Conservation (phyloP, 2,888 invertebrate genomes). For the Lordiphosa andalusiaca region DNA sequence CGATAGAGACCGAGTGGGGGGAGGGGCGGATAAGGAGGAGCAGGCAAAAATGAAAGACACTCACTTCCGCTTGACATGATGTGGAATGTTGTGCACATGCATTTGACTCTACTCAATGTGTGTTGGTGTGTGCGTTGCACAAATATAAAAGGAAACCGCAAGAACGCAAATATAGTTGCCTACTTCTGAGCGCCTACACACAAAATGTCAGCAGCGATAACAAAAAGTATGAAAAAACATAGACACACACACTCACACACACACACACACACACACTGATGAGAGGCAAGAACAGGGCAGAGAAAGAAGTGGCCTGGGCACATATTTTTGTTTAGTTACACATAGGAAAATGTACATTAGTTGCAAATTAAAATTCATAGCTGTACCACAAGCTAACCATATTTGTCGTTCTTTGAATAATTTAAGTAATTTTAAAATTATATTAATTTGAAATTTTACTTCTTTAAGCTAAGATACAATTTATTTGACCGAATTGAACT, state of each 20-base stretch:
- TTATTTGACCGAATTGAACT: no score
- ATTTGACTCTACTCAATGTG: slow-evolving; percentile 57
- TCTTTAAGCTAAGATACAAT: no score
- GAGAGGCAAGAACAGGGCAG: not conserved
- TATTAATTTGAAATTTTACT: no score
- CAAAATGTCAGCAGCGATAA: slow-evolving; percentile 44
- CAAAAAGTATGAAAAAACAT: slow-evolving; percentile 32
- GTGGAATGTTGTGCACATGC: slow-evolving; percentile 66
- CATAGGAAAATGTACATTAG: slow-evolving; percentile 10
- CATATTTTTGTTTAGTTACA: slow-evolving; percentile 38
- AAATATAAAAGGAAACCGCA: slow-evolving; percentile 69
- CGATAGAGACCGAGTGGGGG: not conserved
- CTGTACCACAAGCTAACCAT: no score
- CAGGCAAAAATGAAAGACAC: slow-evolving; percentile 74
- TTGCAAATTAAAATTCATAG: not conserved
- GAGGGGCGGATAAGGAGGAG: slow-evolving; percentile 34
- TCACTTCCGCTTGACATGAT: slow-evolving; percentile 75
- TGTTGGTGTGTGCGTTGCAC: slow-evolving; percentile 41
- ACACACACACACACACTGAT: not conserved
- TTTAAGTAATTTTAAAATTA: no score
- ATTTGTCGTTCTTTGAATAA: no score
- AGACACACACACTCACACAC: not conserved
- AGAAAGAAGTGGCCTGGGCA: slow-evolving; percentile 13
- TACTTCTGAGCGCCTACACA: slow-evolving; percentile 65
- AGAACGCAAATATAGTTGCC: slow-evolving; percentile 69